Evolutionary conservation across 37 sponge, comb jelly and placozoan species (phyloP), one percentile per base, ranked within the genome.

Genomic region (Lycopodina hypogea): DNA sequence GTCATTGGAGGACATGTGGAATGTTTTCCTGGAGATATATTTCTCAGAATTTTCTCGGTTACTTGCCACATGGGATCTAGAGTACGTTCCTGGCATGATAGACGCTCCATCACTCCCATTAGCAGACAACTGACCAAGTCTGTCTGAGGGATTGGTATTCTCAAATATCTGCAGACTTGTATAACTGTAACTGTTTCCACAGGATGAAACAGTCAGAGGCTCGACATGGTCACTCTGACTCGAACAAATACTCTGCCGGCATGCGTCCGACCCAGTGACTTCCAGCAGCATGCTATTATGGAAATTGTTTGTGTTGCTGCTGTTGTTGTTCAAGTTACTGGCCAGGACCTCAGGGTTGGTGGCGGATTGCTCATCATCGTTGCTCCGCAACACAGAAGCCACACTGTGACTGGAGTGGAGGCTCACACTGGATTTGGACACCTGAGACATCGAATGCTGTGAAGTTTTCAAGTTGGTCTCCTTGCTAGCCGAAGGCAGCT

Each of bases 401-500:
- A 39, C 18, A 34, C 56, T 78, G 39, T 63, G 51, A 29, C n/a
- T 56, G 26, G 69, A 76, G 57, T 69, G 83, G 55, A 64, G 42
- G 42, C 69, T 75, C 37, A 55, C 60, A 42, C 67, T 75, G 23
- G 82, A 81, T 53, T 59, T 71, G 24, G 48, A 65, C 23, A 42
- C 38, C 58, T 58, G 48, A 64, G 83, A 68, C 59, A 50, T 53
- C n/a, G 51, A 62, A 29, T 61, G 78, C 55, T 78, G 78, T 2
- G 62, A 65, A 29, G 66, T 17, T 32, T 63, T 63, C 52, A 66
- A 21, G 17, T 33, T 32, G 26, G 55, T 17, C 53, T 23, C 36
- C 30, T 65, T 28, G 26, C 30, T 34, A 7, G 19, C 21, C 3
- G 7, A 32, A 32, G 30, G 30, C 34, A 32, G 26, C 35, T 65